Percentiles rank a stretch among this genome's conserved stretches.
Evolutionary conservation across 2,888 invertebrate genomes (phyloP).

Genomic region (Aradus depressus): DNA sequence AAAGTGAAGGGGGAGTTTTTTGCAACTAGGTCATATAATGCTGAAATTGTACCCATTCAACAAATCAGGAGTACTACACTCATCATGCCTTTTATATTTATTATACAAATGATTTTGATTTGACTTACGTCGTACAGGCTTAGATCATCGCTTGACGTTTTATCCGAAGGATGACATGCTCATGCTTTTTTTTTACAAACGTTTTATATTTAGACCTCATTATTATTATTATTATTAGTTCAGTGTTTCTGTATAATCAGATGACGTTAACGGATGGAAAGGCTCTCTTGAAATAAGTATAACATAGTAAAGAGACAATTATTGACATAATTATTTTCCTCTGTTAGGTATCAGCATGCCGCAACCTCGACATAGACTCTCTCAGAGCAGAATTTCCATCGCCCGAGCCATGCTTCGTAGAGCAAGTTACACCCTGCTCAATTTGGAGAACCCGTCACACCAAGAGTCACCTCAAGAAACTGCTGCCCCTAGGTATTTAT

Average conservation of each 20-base stretch:
- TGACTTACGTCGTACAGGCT: no score
- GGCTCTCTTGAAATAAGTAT: background rate
- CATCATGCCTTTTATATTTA: no score
- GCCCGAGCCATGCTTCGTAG: slow-evolving; percentile 42
- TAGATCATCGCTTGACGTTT: no score
- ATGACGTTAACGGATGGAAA: background rate
- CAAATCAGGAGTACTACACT: no score
- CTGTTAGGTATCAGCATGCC: slow-evolving; percentile 39
- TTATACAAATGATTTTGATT: no score
- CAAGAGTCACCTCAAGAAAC: slow-evolving; percentile 34
- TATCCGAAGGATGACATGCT: no score
- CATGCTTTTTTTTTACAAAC: background rate
- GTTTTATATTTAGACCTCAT: background rate
- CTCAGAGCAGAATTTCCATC: slow-evolving; percentile 42
- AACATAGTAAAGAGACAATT: background rate
- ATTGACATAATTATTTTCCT: slow-evolving; percentile 5
- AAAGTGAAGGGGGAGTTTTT: no score
- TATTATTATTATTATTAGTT: background rate
- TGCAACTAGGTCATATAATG: no score
- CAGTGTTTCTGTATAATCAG: background rate
- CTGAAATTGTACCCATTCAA: no score
- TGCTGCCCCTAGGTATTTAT: slow-evolving; percentile 15
- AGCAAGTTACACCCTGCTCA: slow-evolving; percentile 39
- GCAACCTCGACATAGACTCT: slow-evolving; percentile 42
- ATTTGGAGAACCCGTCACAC: slow-evolving; percentile 38